These are phyloP conservation scores for Bombus polaris DNA, from an alignment of 1,140 invertebrate genomes.

Conservation along the genomic window DNA sequence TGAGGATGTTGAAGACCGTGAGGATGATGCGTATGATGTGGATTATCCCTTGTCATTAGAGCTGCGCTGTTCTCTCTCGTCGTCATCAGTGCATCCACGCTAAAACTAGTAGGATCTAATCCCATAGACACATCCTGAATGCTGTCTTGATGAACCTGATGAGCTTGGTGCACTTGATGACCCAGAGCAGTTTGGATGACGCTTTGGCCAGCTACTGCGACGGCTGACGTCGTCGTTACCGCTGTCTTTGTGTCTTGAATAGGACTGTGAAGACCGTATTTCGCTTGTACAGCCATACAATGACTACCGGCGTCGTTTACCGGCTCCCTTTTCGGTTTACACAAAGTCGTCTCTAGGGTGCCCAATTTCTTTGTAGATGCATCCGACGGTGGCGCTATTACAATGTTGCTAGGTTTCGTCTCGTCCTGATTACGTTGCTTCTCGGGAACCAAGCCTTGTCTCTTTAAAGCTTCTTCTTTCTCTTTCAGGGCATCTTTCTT, in stretches of 20 bases:
- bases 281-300: constrained; percentile 75
- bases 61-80: constrained; percentile 76
- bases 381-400: constrained; percentile 50
- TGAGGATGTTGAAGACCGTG: constrained; percentile 83
- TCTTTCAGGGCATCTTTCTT: constrained; percentile 96
- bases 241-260: constrained; percentile 79
- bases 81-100: constrained; percentile 84
- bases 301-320: constrained; percentile 82
- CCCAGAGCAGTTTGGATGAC: constrained; percentile 76
- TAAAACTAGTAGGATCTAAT: constrained; percentile 82
- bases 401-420: constrained; percentile 58
- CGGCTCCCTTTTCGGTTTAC: constrained; percentile 86
- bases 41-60: constrained; percentile 79
- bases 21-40: constrained; percentile 83
- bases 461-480: constrained; percentile 93
- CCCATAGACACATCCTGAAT: constrained; percentile 82
- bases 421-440: constrained; percentile 81
- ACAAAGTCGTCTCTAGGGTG: constrained; percentile 76
- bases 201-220: constrained; percentile 59
- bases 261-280: constrained; percentile 82
- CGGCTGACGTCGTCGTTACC: constrained; percentile 55
- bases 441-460: constrained; percentile 86
- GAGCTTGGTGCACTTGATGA: constrained; percentile 75
- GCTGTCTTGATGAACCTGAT: constrained; percentile 75
- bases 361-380: constrained; percentile 69